Evolutionary conservation across 2,888 invertebrate species (phyloP).

Genomic region (Drosophila mercatorum): DNA sequence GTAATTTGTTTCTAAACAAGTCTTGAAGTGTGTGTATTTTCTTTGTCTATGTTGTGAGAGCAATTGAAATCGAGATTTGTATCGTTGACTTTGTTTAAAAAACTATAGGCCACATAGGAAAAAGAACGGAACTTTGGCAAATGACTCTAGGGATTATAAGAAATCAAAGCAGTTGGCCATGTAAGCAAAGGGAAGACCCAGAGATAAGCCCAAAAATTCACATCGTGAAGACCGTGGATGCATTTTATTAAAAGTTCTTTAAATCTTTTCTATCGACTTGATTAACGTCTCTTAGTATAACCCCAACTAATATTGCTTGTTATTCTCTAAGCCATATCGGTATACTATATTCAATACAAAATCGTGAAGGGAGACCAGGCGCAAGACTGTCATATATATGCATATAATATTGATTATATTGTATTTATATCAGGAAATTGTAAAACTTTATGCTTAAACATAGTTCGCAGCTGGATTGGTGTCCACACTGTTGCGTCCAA

Average conservation of each 20-base stretch:
- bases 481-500: conserved; percentile 10
- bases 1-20: conserved; percentile 36
- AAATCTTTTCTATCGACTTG: conserved; percentile 1
- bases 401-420: conserved; percentile 34
- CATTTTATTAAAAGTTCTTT: conserved; percentile 56
- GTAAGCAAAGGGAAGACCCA: background rate
- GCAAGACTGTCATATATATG: conserved; percentile 16
- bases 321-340: conserved; percentile 11
- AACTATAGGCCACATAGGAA: conserved; percentile 2
- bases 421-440: conserved; percentile 25
- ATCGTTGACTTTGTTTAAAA: conserved; percentile 40
- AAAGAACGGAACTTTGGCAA: conserved; percentile 1
- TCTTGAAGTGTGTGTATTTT: conserved; percentile 28
- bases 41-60: conserved; percentile 10
- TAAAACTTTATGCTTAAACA: conserved; percentile 38
- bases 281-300: conserved; percentile 4
- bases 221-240: conserved; percentile 20
- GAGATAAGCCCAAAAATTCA: conserved; percentile 38
- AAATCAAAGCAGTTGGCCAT: background rate
- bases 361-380: conserved; percentile 2
- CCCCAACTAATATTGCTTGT: conserved; percentile 14
- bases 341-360: conserved; percentile 21
- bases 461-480: conserved; percentile 21
- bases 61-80: conserved; percentile 8
- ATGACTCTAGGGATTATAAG: background rate